Evolutionary conservation across 2,797 vertebrate species (phyloP).

Genomic region (Helarctos malayanus): DNA sequence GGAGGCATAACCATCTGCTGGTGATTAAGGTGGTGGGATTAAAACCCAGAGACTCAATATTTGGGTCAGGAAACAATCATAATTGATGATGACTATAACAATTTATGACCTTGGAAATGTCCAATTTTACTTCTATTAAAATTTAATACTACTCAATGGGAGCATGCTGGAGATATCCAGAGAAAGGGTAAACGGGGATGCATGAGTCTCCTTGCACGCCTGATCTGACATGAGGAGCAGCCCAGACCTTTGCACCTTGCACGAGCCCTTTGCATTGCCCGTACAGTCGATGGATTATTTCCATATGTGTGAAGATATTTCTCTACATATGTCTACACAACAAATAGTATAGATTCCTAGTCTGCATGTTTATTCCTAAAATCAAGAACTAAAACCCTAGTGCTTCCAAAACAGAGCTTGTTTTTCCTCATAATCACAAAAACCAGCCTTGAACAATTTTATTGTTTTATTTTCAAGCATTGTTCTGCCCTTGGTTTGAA

Average conservation of each 20-base stretch:
- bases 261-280: neutral
- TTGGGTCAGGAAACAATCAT: neutral
- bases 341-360: neutral
- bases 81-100: neutral
- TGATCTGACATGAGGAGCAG: neutral
- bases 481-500: constrained; percentile 23
- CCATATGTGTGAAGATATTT: neutral
- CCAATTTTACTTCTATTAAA: neutral
- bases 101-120: neutral
- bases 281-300: rapidly evolving
- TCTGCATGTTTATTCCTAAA: neutral
- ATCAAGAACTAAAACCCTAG: neutral
- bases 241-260: too few species aligned
- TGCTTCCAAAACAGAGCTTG: neutral
- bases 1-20: neutral
- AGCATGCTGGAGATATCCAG: neutral
- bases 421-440: neutral
- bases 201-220: neutral
- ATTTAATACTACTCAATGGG: neutral
- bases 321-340: neutral
- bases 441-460: neutral
- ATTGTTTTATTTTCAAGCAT: neutral
- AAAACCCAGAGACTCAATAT: neutral
- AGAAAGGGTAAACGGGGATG: rapidly evolving
- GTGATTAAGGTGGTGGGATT: rapidly evolving